Evolutionary conservation across 2,113 vertebrate species (phyloP), one percentile per base, ranked within the genome.

Genomic region (Psettodes erumei): DNA sequence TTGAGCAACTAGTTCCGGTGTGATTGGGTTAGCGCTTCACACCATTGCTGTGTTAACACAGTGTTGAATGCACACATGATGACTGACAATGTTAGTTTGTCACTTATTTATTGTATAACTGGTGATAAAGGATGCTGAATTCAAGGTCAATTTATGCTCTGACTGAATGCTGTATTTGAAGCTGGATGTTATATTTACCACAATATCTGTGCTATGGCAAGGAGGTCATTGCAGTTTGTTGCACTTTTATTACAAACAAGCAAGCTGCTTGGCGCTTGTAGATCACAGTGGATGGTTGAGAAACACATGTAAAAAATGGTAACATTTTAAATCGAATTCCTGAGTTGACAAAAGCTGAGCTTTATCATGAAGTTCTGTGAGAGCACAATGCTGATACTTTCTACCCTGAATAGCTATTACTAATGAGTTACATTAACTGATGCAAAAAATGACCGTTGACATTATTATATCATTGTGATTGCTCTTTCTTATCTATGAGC

Each of bases 21-120:
- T 64, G 64, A 74, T 54, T 64, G 38, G 21, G 16, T 6, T 8
- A 10, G 21, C 35, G 38, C 51, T 74, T 45, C 56, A 59, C 48
- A 27, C 43, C 30, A 18, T 7, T 21, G 37, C 51, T 51, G 51
- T 64, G 64, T 56, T 55, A 74, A 37, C 47, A 51, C 48, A 18
- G 23, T 21, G 42, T 61, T 37, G 25, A 35, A 35, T 23, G 42
- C 47, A 21, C 54, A 13, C 38, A 10, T 50, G 47, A 43, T 9
- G 10, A 70, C 12, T 48, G 8, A 63, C 27, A 45, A 15, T 33
- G 25, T 16, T 66, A 28, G 21, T 25, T 16, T 71, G 43, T 71
- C 43, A 75, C 38, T 37, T 18, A 35, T 30, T 53, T 55, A 38
- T 60, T 63, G n/a, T 69, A 38, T 38, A 8, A 42, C 4, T 21